These are phyloP conservation scores for Drosophila quasianomalipes DNA, from an alignment of 2,888 invertebrate genomes.

Conservation along the genomic window DNA sequence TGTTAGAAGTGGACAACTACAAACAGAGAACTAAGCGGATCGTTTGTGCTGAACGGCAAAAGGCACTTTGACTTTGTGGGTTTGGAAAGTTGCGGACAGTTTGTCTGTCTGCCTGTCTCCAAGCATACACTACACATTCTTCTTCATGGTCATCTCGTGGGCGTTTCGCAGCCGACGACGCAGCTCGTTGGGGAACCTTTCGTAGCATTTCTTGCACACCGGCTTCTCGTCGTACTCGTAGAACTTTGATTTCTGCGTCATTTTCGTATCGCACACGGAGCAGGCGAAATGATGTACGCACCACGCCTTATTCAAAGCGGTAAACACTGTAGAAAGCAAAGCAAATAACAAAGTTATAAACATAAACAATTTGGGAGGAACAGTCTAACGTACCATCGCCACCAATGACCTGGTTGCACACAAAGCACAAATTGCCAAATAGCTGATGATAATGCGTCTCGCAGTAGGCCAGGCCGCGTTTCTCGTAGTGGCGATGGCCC, in stretches of 20 bases:
- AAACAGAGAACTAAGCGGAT: constrained; percentile 56
- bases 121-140: constrained; percentile 76
- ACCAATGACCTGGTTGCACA: constrained; percentile 98
- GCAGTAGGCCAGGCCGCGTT: constrained; percentile 99
- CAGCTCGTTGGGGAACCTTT: constrained; percentile 97
- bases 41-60: constrained; percentile 36
- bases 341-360: background rate
- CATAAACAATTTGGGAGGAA: background rate
- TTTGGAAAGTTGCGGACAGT: constrained; percentile 9
- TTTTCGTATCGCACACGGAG: constrained; percentile 97
- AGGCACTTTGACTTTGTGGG: constrained; percentile 67
- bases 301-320: constrained; percentile 99
- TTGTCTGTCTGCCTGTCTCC: background rate
- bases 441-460: constrained; percentile 99
- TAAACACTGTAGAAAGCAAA: constrained; percentile 91
- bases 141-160: constrained; percentile 91
- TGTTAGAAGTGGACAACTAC: constrained; percentile 66
- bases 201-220: constrained; percentile 99
- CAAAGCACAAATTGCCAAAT: constrained; percentile 99
- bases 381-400: constrained; percentile 93
- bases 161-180: constrained; percentile 96
- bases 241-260: constrained; percentile 98
- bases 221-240: constrained; percentile 99
- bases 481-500: constrained; percentile 99
- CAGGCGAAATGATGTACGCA: constrained; percentile 99